These are phyloP conservation scores for rat (Rattus norvegicus) DNA, from an alignment of 2,113 vertebrate genomes.

Conservation along the genomic window GRCr8 NC_086025.1:19936001-19936500, in stretches of 20 bases:
- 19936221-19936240: background rate
- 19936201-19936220: background rate
- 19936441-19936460: too few species aligned
- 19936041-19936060: background rate
- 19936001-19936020: background rate
- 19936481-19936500: too few species aligned
- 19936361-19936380: background rate
- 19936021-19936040: background rate
- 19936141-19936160: background rate
- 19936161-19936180: background rate
- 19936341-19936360: background rate
- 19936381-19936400: too few species aligned
- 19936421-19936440: too few species aligned
- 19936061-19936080: fast-evolving
- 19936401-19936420: too few species aligned
- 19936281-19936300: background rate
- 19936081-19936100: background rate
- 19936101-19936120: background rate
- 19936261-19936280: background rate
- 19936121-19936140: background rate
- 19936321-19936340: fast-evolving
- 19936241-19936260: background rate
- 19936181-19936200: background rate
- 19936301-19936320: background rate
- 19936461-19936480: too few species aligned